A percentile compares a stretch with the other conserved stretches of the same genome.
Evolutionary conservation across 30 jellyfish, hydroid and myxozoan genomes (phyloP).

Genomic region (Morbakka virulenta): DNA sequence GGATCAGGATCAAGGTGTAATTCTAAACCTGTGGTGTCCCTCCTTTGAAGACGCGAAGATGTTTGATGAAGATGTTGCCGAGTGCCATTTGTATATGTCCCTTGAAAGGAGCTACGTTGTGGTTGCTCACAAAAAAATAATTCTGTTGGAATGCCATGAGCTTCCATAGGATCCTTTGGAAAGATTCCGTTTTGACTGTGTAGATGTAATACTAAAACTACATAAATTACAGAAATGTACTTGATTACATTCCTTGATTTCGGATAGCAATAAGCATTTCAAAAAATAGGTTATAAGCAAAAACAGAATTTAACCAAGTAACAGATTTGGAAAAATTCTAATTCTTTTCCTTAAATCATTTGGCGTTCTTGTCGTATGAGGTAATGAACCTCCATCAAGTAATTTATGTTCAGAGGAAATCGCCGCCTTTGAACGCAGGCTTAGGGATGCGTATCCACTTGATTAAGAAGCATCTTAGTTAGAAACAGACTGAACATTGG

Average conservation of each 20-base stretch:
- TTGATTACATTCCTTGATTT: neutral
- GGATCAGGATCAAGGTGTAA: constrained; percentile 53
- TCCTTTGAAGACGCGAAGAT: neutral
- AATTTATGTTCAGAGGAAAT: neutral
- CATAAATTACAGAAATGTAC: neutral
- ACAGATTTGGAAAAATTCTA: too few relatives aligned
- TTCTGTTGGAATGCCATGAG: neutral
- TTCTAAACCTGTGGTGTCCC: constrained; percentile 40
- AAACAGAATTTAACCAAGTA: too few relatives aligned
- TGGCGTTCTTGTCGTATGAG: neutral
- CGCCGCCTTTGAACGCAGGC: neutral
- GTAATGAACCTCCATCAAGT: neutral
- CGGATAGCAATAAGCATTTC: neutral
- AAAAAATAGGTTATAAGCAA: too few relatives aligned
- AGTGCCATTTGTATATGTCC: neutral
- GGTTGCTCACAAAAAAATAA: neutral
- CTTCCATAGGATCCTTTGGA: neutral
- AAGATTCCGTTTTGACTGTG: neutral
- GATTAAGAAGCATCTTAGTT: too few relatives aligned
- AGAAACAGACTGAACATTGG: too few relatives aligned
- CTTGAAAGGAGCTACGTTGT: neutral
- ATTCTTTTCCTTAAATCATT: neutral
- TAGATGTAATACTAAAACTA: neutral
- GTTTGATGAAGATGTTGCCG: neutral
- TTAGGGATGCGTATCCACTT: neutral